phyloP scores from a whole-genome alignment of 2,888 invertebrate species.

The Phengaris arion region DNA sequence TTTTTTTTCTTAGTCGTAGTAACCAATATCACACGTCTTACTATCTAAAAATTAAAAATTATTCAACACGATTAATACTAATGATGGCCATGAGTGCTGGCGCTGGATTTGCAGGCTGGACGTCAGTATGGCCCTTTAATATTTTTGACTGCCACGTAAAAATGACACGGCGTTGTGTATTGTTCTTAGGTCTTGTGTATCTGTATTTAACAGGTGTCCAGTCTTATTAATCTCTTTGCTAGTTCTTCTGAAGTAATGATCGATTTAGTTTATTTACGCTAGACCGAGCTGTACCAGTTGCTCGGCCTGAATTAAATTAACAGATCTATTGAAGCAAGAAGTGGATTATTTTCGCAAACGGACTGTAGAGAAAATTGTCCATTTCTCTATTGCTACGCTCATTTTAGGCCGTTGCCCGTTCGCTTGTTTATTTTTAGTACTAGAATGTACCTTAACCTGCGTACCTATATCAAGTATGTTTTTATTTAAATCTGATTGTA shows the following conservation, averaged over 20 bases:
- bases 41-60: no score
- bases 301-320: constrained; percentile 33
- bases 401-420: constrained; percentile 22
- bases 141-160: no score
- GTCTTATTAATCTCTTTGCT: neutral
- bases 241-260: neutral
- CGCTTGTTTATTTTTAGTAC: constrained; percentile 5
- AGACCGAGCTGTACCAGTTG: constrained; percentile 37
- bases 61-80: no score
- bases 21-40: no score
- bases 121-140: no score
- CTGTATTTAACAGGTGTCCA: no score
- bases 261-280: constrained; percentile 39
- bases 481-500: neutral
- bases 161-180: no score
- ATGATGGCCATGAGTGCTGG: no score
- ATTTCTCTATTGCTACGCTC: constrained; percentile 24
- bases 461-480: neutral
- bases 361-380: constrained; percentile 30
- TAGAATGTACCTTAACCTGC: neutral
- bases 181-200: no score
- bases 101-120: no score
- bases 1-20: no score
- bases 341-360: constrained; percentile 29
- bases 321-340: constrained; percentile 24